These are phyloP conservation scores for Drosophila bocqueti DNA, from an alignment of 1,140 invertebrate species.

Conservation along the genomic window DNA sequence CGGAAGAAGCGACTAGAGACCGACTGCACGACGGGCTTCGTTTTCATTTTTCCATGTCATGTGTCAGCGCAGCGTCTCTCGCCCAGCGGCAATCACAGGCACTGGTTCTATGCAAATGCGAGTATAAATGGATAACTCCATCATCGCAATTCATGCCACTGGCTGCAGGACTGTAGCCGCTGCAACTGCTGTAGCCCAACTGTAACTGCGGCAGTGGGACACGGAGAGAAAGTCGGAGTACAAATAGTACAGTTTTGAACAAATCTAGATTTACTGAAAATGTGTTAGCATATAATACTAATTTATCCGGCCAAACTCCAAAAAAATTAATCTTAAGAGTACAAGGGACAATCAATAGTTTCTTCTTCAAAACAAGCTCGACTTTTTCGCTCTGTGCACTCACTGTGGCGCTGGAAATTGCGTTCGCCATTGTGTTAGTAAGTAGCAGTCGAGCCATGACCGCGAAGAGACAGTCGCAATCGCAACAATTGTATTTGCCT, in stretches of 20 bases:
- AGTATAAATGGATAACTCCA: conserved; percentile 84
- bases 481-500: conserved; percentile 72
- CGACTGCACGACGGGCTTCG: conserved; percentile 57
- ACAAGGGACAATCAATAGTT: neutral
- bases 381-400: neutral
- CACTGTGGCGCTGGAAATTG: conserved; percentile 46
- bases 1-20: conserved; percentile 37
- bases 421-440: conserved; percentile 55
- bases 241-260: too few species aligned
- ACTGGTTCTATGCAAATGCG: conserved; percentile 76
- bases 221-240: neutral
- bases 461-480: conserved; percentile 72
- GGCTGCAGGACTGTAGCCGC: conserved; percentile 17
- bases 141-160: conserved; percentile 78
- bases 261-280: neutral
- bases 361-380: too few species aligned
- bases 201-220: conserved; percentile 38
- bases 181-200: conserved; percentile 38
- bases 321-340: neutral
- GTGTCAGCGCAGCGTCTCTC: conserved; percentile 77
- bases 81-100: conserved; percentile 76
- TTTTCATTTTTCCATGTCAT: conserved; percentile 84
- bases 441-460: conserved; percentile 60
- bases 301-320: neutral
- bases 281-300: neutral